Evolutionary conservation across 2,888 invertebrate genomes (phyloP).

Genomic region (Terebella lapidaria): DNA sequence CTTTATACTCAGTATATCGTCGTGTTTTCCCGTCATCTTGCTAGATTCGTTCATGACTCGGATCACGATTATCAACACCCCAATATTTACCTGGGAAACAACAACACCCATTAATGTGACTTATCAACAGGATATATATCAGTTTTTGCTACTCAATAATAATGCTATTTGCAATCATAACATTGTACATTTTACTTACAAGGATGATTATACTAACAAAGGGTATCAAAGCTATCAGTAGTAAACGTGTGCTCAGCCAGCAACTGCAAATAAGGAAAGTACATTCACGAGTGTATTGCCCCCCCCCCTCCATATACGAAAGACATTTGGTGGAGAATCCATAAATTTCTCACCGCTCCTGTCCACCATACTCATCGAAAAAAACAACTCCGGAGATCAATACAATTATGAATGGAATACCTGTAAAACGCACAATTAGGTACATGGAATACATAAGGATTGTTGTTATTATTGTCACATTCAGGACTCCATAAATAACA

Average conservation of each 20-base stretch:
- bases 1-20: constrained; percentile 31
- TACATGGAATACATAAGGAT: too few species aligned
- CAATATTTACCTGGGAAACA: constrained; percentile 40
- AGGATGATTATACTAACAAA: constrained; percentile 35
- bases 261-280: too few species aligned
- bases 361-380: background rate
- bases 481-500: background rate
- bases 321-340: too few species aligned
- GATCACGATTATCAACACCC: constrained; percentile 46
- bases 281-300: too few species aligned
- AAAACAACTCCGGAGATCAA: background rate
- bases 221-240: constrained; percentile 35
- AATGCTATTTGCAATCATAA: too few species aligned
- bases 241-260: constrained; percentile 33
- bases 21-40: constrained; percentile 29
- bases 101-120: background rate
- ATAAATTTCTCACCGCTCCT: too few species aligned
- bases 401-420: background rate
- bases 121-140: background rate
- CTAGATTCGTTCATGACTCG: constrained; percentile 36
- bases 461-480: too few species aligned
- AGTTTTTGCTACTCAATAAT: too few species aligned
- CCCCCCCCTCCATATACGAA: too few species aligned
- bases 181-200: constrained; percentile 25
- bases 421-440: too few species aligned